Evolutionary conservation across 2,888 invertebrate species (phyloP).

Genomic region (Drosophila paramelanica): DNA sequence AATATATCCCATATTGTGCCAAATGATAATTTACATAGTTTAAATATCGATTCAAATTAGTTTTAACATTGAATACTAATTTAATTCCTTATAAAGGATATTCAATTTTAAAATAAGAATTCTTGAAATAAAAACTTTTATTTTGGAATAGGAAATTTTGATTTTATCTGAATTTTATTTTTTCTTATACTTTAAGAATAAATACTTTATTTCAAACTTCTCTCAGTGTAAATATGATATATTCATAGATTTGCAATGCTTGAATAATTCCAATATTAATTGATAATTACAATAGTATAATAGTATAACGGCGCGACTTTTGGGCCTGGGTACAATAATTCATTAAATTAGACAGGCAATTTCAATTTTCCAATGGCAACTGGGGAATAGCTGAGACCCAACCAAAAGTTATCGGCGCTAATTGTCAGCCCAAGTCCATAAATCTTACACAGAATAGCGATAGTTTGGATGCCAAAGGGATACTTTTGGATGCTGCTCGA

Average conservation of each 20-base stretch:
- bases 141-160: no score
- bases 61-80: no score
- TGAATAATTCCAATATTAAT: conserved; percentile 64
- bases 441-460: conserved; percentile 56
- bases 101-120: not conserved
- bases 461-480: conserved; percentile 41
- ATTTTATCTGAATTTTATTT: no score
- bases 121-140: not conserved
- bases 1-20: no score
- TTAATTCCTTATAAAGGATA: no score
- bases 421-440: conserved; percentile 71
- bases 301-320: conserved; percentile 32
- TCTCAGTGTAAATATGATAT: conserved; percentile 5
- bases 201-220: no score
- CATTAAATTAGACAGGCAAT: conserved; percentile 75
- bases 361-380: conserved; percentile 57
- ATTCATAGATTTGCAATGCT: conserved; percentile 15
- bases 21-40: no score
- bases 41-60: no score
- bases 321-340: conserved; percentile 64
- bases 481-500: conserved; percentile 26
- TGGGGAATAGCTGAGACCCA: conserved; percentile 22
- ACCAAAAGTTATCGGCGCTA: conserved; percentile 70
- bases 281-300: conserved; percentile 56
- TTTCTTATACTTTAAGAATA: no score